A percentile compares a stretch with the other conserved stretches of the same genome.
These are phyloP conservation scores for Rhynchopsitta pachyrhyncha DNA, from an alignment of 2,113 vertebrate species.

Conservation along the genomic window DNA sequence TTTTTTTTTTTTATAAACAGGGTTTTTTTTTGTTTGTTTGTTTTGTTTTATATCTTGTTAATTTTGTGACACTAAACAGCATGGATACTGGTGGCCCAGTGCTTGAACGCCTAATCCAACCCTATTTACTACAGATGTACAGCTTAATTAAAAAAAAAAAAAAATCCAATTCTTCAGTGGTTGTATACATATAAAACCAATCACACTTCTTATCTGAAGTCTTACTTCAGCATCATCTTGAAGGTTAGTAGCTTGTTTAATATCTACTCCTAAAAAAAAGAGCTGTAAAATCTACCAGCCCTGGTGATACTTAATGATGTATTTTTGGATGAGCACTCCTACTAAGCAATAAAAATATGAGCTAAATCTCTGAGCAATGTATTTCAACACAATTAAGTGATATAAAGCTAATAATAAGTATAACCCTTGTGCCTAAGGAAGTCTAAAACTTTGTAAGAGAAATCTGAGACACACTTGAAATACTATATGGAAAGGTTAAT, in stretches of 20 bases:
- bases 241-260: background rate
- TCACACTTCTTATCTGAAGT: background rate
- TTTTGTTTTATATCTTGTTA: background rate
- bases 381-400: background rate
- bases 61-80: background rate
- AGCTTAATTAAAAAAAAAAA: background rate
- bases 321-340: background rate
- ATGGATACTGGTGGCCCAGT: background rate
- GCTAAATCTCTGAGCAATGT: background rate
- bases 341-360: background rate
- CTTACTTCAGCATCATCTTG: background rate
- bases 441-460: background rate
- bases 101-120: background rate
- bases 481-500: slow-evolving; percentile 20
- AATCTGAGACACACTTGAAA: background rate
- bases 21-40: background rate
- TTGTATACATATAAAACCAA: background rate
- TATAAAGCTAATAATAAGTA: background rate
- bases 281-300: background rate
- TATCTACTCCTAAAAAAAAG: background rate
- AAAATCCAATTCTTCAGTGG: fast-evolving
- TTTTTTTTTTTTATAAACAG: background rate
- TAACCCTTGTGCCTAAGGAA: background rate
- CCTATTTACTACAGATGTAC: background rate
- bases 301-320: background rate